These are phyloP conservation scores for Xenopus petersii DNA, from an alignment of 2,797 vertebrate species.

Conservation along the genomic window DNA sequence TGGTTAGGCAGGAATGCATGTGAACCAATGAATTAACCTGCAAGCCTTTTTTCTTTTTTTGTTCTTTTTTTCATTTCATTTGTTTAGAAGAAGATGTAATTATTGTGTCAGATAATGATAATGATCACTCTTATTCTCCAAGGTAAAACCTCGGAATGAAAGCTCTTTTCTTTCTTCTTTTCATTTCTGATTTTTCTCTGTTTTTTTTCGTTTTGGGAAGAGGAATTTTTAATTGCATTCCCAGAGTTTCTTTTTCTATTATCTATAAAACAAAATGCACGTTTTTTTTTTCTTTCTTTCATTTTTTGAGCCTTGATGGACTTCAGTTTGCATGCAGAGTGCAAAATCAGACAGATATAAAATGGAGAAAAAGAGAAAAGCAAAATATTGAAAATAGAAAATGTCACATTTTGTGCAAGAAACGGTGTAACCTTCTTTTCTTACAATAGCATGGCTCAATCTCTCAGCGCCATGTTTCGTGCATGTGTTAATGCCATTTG, in stretches of 20 bases:
- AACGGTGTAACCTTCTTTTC: slow-evolving; percentile 57
- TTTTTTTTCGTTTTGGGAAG: slow-evolving; percentile 58
- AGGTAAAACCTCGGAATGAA: slow-evolving; percentile 67
- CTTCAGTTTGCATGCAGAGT: slow-evolving; percentile 98
- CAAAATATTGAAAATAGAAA: slow-evolving; percentile 53
- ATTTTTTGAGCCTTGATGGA: slow-evolving; percentile 94
- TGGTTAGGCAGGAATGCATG: slow-evolving; percentile 92
- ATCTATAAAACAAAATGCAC: slow-evolving; percentile 87
- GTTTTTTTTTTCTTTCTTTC: slow-evolving; percentile 82
- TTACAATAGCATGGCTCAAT: slow-evolving; percentile 76
- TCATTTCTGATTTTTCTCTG: slow-evolving; percentile 8
- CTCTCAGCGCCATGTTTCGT: slow-evolving; percentile 64
- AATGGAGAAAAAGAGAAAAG: slow-evolving; percentile 50
- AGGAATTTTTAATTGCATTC: slow-evolving; percentile 89
- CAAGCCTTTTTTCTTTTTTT: slow-evolving; percentile 70
- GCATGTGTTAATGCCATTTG: slow-evolving; percentile 71
- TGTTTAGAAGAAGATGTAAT: no score
- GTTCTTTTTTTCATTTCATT: slow-evolving; percentile 65
- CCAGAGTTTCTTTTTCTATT: slow-evolving; percentile 77
- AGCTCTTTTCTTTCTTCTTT: slow-evolving; percentile 52
- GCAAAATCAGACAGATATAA: slow-evolving; percentile 63
- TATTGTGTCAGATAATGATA: no score
- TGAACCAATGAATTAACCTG: slow-evolving; percentile 79
- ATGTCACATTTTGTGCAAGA: slow-evolving; percentile 58
- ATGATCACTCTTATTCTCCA: slow-evolving; percentile 63